A percentile compares a stretch with the other conserved stretches of the same genome.
Evolutionary conservation across 2,888 invertebrate genomes (phyloP).

Genomic region (Cheilosia scutellata): DNA sequence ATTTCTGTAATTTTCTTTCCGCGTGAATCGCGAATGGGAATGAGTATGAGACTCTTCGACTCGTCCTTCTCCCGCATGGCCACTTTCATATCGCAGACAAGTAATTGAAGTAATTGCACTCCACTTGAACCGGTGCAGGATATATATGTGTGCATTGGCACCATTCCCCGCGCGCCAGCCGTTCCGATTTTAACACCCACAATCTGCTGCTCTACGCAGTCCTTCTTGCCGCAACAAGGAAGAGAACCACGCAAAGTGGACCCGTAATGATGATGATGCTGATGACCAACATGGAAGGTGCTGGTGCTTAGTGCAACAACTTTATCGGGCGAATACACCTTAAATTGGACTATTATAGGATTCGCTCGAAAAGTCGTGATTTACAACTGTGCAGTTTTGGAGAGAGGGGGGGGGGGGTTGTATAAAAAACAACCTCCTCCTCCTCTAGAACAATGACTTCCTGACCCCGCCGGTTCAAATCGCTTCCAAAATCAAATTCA

Average conservation of each 20-base stretch:
- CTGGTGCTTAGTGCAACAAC: slow-evolving; percentile 66
- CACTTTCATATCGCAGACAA: slow-evolving; percentile 53
- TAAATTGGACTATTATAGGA: slow-evolving; percentile 72
- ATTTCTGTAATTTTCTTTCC: slow-evolving; percentile 73
- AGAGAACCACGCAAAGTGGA: slow-evolving; percentile 50
- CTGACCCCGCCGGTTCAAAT: slow-evolving; percentile 72
- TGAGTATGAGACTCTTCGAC: slow-evolving; percentile 23
- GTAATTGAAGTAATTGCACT: slow-evolving; percentile 75
- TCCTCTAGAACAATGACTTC: slow-evolving; percentile 18
- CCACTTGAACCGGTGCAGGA: slow-evolving; percentile 67
- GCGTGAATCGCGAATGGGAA: slow-evolving; percentile 66
- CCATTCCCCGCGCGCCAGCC: slow-evolving; percentile 7
- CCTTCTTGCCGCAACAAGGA: slow-evolving; percentile 50
- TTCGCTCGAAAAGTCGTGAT: slow-evolving; percentile 74
- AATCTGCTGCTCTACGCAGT: slow-evolving; percentile 54
- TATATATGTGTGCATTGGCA: neutral
- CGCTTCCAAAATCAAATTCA: slow-evolving; percentile 76
- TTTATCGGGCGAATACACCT: slow-evolving; percentile 70
- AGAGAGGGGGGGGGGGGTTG: neutral
- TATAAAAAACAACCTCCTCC: neutral
- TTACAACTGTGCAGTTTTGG: slow-evolving; percentile 59
- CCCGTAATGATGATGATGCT: slow-evolving; percentile 66
- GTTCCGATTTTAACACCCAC: slow-evolving; percentile 50
- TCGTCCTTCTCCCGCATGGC: slow-evolving; percentile 24
- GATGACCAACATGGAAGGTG: slow-evolving; percentile 73